phyloP scores from a whole-genome alignment of 2,888 invertebrate genomes.

The Baronia brevicornis region DNA sequence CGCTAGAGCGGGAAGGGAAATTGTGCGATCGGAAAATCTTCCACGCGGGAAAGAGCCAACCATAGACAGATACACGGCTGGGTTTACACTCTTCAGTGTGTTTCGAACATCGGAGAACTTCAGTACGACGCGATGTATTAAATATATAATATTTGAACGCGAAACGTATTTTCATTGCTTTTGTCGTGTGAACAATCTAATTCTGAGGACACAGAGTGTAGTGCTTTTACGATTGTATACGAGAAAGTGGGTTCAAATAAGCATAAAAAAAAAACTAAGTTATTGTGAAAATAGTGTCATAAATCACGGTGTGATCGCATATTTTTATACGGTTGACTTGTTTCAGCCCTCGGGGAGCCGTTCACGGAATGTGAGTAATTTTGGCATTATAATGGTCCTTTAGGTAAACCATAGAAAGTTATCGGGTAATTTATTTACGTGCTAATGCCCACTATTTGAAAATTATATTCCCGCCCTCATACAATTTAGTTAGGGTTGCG shows the following conservation, averaged over 20 bases:
- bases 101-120: conserved; percentile 45
- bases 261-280: conserved; percentile 7
- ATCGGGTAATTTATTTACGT: conserved; percentile 4
- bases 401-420: conserved; percentile 17
- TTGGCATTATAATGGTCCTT: conserved; percentile 22
- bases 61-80: conserved; percentile 43
- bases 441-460: conserved; percentile 2
- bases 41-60: conserved; percentile 37
- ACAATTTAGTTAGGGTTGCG: no score
- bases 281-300: conserved; percentile 17
- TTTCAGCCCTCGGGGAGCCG: conserved; percentile 22
- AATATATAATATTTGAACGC: conserved; percentile 31
- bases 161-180: conserved; percentile 29
- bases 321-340: conserved; percentile 17
- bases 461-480: no score
- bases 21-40: conserved; percentile 23
- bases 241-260: conserved; percentile 7
- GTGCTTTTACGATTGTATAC: conserved; percentile 6
- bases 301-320: conserved; percentile 20
- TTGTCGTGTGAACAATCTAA: conserved; percentile 24
- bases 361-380: conserved; percentile 34
- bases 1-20: conserved; percentile 43
- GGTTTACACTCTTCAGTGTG: conserved; percentile 61
- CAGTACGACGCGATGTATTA: conserved; percentile 36
- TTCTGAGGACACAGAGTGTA: conserved; percentile 19